Evolutionary conservation across 1,140 invertebrate species (phyloP).

Genomic region (Mya arenaria): DNA sequence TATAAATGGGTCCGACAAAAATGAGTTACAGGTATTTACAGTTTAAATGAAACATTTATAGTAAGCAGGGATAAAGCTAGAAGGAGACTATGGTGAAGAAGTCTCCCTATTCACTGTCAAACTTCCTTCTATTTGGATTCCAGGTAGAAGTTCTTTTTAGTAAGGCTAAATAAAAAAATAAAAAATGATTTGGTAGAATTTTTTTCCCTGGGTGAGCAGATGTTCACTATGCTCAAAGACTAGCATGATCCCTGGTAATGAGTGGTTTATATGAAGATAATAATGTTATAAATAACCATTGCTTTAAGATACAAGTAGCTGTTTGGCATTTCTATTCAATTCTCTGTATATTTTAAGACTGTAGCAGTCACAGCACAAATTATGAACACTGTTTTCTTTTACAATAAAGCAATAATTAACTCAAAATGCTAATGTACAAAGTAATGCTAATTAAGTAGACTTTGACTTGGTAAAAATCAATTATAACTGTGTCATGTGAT

Average conservation of each 20-base stretch:
- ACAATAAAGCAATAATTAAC: no score
- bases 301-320: no score
- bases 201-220: background rate
- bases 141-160: background rate
- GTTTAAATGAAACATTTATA: background rate
- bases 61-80: background rate
- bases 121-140: background rate
- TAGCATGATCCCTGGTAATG: background rate
- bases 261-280: no score
- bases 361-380: background rate
- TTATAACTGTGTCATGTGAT: background rate
- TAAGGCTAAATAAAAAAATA: background rate
- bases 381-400: background rate
- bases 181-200: background rate
- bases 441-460: background rate
- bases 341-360: no score
- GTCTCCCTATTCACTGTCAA: no score
- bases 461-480: background rate
- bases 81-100: no score
- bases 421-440: background rate
- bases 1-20: slow-evolving; percentile 73
- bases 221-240: background rate
- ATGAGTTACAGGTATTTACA: slow-evolving; percentile 70
- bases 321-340: no score
- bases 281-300: no score